Evolutionary conservation across 1,140 invertebrate genomes (phyloP).

Genomic region (Chymomyza costata): DNA sequence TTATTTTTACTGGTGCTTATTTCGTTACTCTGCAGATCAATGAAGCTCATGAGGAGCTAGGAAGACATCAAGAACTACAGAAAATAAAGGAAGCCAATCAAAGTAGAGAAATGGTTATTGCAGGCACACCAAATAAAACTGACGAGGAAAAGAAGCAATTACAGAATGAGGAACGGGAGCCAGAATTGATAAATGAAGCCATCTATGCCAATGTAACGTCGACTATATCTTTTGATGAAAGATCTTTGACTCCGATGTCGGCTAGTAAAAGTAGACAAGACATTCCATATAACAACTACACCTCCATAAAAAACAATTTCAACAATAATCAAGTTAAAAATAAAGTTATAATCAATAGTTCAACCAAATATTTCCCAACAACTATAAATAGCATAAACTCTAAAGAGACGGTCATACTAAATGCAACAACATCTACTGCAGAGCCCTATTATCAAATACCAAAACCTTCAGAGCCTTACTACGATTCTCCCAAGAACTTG

Average conservation of each 20-base stretch:
- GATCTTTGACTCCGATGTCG: conserved; percentile 46
- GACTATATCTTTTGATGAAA: conserved; percentile 62
- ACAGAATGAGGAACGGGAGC: conserved; percentile 16
- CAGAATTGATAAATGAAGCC: conserved; percentile 35
- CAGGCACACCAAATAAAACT: conserved; percentile 57
- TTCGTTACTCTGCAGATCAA: conserved; percentile 77
- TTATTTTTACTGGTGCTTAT: conserved; percentile 1
- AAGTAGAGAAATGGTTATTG: conserved; percentile 9
- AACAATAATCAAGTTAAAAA: conserved; percentile 30
- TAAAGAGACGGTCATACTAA: conserved; percentile 16
- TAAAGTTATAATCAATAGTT: conserved; percentile 53
- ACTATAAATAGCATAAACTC: conserved; percentile 21
- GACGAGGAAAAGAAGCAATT: conserved; percentile 48
- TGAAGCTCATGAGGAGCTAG: conserved; percentile 76
- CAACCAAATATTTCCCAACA: conserved; percentile 45
- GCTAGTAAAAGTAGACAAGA: background rate
- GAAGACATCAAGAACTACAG: conserved; percentile 12
- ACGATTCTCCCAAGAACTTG: conserved; percentile 69
- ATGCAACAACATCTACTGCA: conserved; percentile 27
- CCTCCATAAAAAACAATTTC: conserved; percentile 32
- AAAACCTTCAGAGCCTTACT: conserved; percentile 69
- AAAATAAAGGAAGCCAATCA: conserved; percentile 13
- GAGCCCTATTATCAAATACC: conserved; percentile 74
- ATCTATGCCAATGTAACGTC: conserved; percentile 74
- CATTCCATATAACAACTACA: conserved; percentile 34